Percentiles rank a stretch among this genome's conserved stretches.
phyloP scores from a whole-genome alignment of 2,888 invertebrate species.

The Drosophila anceps region DNA sequence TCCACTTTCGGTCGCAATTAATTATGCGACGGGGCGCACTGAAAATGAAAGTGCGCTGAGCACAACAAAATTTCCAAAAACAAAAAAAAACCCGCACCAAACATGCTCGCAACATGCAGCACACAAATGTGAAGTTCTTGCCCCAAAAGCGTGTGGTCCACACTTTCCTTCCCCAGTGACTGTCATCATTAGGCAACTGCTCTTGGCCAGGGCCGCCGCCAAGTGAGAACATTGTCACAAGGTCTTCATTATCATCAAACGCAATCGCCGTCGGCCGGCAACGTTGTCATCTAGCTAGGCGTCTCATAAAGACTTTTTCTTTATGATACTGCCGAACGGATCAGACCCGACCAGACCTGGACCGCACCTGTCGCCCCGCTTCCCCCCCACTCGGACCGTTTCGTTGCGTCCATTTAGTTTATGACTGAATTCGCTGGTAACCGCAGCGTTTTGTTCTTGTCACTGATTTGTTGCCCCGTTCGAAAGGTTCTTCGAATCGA shows the following conservation, averaged over 20 bases:
- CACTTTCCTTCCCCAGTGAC: slow-evolving; percentile 10
- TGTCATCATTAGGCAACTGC: slow-evolving; percentile 44
- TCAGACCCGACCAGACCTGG: slow-evolving; percentile 4
- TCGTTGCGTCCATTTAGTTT: slow-evolving; percentile 53
- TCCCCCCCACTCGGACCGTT: no score
- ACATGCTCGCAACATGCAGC: neutral
- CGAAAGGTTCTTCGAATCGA: slow-evolving; percentile 47
- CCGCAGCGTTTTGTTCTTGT: slow-evolving; percentile 56
- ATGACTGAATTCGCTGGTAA: slow-evolving; percentile 52
- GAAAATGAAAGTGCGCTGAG: slow-evolving; percentile 78
- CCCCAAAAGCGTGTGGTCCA: slow-evolving; percentile 16
- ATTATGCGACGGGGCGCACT: slow-evolving; percentile 73
- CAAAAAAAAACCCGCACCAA: neutral
- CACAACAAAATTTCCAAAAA: slow-evolving; percentile 21
- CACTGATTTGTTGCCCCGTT: slow-evolving; percentile 71
- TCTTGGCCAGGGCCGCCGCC: neutral
- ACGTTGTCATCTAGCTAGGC: slow-evolving; percentile 36
- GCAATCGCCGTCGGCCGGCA: slow-evolving; percentile 34
- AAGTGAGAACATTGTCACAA: slow-evolving; percentile 61
- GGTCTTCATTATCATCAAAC: slow-evolving; percentile 73
- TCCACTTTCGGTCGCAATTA: slow-evolving; percentile 83
- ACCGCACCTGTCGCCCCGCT: slow-evolving; percentile 3
- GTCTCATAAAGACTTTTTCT: slow-evolving; percentile 68
- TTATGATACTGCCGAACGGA: slow-evolving; percentile 44
- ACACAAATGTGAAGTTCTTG: slow-evolving; percentile 12